phyloP scores from a whole-genome alignment of 2,888 invertebrate genomes.

The Campaea margaritaria region DNA sequence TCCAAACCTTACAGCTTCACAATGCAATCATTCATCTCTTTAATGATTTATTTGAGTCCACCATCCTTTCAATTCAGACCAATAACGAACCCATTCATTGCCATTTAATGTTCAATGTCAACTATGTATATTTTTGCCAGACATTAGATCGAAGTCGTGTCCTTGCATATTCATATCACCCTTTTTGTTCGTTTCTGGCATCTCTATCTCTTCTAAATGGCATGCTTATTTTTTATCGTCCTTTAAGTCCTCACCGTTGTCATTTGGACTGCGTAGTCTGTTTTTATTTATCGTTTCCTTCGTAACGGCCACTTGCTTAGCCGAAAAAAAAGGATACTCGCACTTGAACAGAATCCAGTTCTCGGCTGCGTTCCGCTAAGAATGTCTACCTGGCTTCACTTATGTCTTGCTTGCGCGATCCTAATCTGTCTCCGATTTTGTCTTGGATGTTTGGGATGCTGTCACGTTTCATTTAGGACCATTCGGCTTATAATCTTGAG shows the following conservation, averaged over 20 bases:
- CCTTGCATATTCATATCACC: conserved; percentile 37
- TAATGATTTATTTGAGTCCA: conserved; percentile 21
- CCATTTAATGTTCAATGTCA: conserved; percentile 29
- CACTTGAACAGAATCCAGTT: conserved; percentile 77
- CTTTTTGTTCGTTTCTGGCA: conserved; percentile 31
- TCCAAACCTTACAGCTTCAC: conserved; percentile 11
- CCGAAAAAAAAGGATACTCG: conserved; percentile 69
- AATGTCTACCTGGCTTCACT: conserved; percentile 76
- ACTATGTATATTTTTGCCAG: conserved; percentile 29
- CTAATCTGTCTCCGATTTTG: conserved; percentile 49
- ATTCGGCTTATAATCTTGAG: background rate
- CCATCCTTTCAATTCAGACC: conserved; percentile 28
- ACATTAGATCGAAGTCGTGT: conserved; percentile 28
- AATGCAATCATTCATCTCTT: conserved; percentile 17
- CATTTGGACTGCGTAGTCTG: conserved; percentile 47
- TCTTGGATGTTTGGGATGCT: conserved; percentile 11
- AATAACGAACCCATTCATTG: conserved; percentile 28
- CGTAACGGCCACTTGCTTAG: conserved; percentile 73
- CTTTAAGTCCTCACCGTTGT: conserved; percentile 42
- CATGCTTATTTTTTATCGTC: conserved; percentile 36
- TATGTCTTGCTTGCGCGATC: conserved; percentile 69
- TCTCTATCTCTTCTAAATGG: conserved; percentile 29
- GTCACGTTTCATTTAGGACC: conserved; percentile 12
- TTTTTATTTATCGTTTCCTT: conserved; percentile 70
- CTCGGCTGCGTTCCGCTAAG: conserved; percentile 63